These are phyloP conservation scores for Pantala flavescens DNA, from an alignment of 1,140 invertebrate genomes.

Conservation along the genomic window DNA sequence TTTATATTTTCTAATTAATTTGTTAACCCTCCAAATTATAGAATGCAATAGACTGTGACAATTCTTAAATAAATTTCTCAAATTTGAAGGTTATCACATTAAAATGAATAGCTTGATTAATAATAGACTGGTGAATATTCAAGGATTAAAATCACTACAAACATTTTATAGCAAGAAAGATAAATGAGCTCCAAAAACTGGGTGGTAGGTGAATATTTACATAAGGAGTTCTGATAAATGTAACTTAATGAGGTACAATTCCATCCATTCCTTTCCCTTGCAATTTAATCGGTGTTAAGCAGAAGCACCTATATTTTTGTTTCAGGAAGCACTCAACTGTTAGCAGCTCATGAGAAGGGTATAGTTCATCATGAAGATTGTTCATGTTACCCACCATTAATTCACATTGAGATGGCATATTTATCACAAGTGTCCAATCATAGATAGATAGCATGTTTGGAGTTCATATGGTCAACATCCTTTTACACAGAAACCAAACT, in stretches of 20 bases:
- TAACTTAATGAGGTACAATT: conserved; percentile 8
- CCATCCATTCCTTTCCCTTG: not conserved
- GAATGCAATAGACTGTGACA: too few relatives aligned
- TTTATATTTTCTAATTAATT: too few relatives aligned
- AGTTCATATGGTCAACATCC: not conserved
- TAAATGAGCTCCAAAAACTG: not conserved
- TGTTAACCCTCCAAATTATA: too few relatives aligned
- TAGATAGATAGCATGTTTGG: not conserved
- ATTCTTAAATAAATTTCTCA: too few relatives aligned
- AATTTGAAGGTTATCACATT: too few relatives aligned
- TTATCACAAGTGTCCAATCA: not conserved
- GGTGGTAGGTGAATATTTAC: not conserved
- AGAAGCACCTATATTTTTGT: not conserved
- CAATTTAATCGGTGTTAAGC: not conserved
- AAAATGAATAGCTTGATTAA: too few relatives aligned
- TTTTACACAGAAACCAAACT: not conserved
- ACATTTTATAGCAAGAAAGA: not conserved
- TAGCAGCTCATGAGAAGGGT: not conserved
- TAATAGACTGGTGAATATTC: too few relatives aligned
- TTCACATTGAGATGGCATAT: not conserved
- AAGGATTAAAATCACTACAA: not conserved
- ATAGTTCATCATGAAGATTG: not conserved
- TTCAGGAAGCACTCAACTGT: not conserved
- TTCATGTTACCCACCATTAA: not conserved
- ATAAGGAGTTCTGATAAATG: not conserved